Conservation (phyloP, 2,113 vertebrate genomes). For the Pelusios castaneus region DNA sequence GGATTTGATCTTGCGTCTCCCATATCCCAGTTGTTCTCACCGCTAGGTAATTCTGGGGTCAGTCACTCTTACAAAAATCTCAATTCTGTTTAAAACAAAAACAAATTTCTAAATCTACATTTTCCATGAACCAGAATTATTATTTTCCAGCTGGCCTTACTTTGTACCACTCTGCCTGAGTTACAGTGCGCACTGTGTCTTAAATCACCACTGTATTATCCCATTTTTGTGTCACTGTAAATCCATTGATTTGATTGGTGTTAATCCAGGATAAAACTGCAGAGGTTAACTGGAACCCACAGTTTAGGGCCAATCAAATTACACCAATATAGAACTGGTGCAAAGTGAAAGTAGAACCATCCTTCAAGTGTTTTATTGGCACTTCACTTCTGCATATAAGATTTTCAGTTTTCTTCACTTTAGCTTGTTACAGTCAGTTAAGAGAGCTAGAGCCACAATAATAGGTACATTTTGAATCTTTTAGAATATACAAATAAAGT, state of each 20-base stretch:
- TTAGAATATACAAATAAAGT: background rate
- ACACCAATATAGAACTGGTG: background rate
- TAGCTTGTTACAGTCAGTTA: background rate
- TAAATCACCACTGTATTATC: background rate
- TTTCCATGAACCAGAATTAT: background rate
- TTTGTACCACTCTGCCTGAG: background rate
- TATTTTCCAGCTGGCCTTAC: background rate
- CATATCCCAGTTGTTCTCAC: background rate
- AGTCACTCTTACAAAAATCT: background rate
- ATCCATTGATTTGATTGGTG: rapidly evolving
- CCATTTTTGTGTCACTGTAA: background rate
- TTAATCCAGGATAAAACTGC: background rate
- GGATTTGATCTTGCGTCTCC: background rate
- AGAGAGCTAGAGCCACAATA: background rate
- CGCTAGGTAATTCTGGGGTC: background rate
- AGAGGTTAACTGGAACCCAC: background rate
- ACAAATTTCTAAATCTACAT: background rate
- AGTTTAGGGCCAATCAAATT: background rate
- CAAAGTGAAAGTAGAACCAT: background rate
- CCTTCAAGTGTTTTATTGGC: background rate
- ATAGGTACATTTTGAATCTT: background rate
- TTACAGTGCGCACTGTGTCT: background rate
- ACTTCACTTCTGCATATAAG: background rate
- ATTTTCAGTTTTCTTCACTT: background rate
- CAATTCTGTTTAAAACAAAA: background rate